Base-by-base conservation (phyloP, 1,140 invertebrate genomes). In the Tetraneura akinire region DNA sequence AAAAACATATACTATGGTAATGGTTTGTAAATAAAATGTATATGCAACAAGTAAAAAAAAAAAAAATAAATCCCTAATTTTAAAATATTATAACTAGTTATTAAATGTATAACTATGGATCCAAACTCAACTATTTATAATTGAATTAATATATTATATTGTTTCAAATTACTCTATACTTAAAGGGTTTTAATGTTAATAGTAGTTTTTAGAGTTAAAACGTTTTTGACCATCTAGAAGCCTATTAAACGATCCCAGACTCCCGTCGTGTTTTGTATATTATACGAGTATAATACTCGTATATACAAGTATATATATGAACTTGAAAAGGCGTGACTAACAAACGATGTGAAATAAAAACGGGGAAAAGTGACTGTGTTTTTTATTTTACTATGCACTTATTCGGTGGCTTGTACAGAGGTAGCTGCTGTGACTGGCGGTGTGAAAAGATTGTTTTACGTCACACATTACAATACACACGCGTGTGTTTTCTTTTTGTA, bases 311-410 rank as follows among this genome's bases (percentile, higher is more conserved):
- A 29, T 14, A 18, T 74, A 71, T 76, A 76, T 76, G 53, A 53
- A 76, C 53, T 76, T 32, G 23, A 60, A 78, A 78, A 45, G 74
- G 74, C 74, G 74, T 78, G 55, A 62, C 42, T 62, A 70, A 78
- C 55, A 78, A 78, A 78, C 74, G 55, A 78, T 62, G 55, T 78
- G 74, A 78, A 78, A 78, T 78, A 78, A 78, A 78, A 47, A 78
- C 74, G 16, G 55, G 37, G 37, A 78, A 57, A 78, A 62, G 74
- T 62, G 23, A 78, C 74, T 47, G 9, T 55, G 11, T 37, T 55
- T 55, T 62, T 78, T 78, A 42, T 78, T 60, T 45, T 47, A 60
- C 42, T 78, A 16, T 45, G 32, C 74, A 78, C 74, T 78, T 78
- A 60, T 16, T 23, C 32, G 21, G n/a, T 37, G 53, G 68, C 47